Evolutionary conservation across 2,888 invertebrate genomes (phyloP).

Genomic region (Yponomeuta cagnagella): DNA sequence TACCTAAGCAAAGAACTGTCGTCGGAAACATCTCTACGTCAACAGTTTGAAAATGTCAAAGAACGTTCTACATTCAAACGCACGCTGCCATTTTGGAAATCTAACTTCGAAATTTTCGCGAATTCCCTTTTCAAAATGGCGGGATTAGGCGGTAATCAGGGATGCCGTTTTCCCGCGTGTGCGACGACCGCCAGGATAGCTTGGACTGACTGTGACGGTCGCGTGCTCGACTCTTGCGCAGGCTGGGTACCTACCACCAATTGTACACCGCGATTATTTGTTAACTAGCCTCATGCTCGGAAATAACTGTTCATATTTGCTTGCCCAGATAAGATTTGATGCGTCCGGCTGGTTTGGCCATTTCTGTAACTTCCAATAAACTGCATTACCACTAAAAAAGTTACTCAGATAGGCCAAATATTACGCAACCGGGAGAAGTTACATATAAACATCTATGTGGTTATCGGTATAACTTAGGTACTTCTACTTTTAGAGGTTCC

Average conservation of each 20-base stretch:
- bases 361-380: neutral
- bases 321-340: conserved; percentile 63
- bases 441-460: too few relatives aligned
- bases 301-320: conserved; percentile 67
- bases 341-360: conserved; percentile 30
- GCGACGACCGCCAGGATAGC: conserved; percentile 57
- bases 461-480: too few relatives aligned
- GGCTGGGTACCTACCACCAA: conserved; percentile 59
- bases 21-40: neutral
- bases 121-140: neutral
- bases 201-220: conserved; percentile 53
- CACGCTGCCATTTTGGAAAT: neutral
- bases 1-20: neutral
- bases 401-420: too few relatives aligned
- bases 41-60: neutral
- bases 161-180: conserved; percentile 36
- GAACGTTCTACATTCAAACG: neutral
- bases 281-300: conserved; percentile 71
- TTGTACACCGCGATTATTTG: conserved; percentile 69
- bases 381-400: neutral
- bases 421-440: too few relatives aligned
- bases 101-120: neutral
- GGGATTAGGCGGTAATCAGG: neutral
- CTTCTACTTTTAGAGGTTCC: too few relatives aligned
- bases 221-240: conserved; percentile 45